Percentiles rank a stretch among this genome's conserved stretches.
Evolutionary conservation across 2,797 vertebrate species (phyloP).

Genomic region (Halcyon smyrnensis): DNA sequence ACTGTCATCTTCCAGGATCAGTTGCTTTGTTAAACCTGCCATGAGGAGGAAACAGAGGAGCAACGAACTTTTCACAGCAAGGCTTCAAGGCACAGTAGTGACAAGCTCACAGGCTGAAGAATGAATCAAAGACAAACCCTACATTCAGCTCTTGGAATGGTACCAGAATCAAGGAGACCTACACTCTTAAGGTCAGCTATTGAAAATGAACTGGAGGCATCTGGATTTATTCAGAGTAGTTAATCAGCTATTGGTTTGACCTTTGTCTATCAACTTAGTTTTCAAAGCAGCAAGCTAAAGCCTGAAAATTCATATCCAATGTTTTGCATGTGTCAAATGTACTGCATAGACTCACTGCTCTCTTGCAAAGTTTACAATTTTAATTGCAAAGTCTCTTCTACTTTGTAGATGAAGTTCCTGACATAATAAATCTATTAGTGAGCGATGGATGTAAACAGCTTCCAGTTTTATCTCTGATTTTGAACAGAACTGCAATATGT

Average conservation of each 20-base stretch:
- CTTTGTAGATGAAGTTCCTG: not conserved
- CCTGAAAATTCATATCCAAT: not conserved
- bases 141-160: not conserved
- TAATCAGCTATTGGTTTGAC: not conserved
- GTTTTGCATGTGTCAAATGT: conserved; percentile 10
- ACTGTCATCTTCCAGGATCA: not conserved
- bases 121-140: conserved; percentile 48
- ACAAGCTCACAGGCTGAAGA: conserved; percentile 19
- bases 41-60: not conserved
- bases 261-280: not conserved
- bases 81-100: not conserved
- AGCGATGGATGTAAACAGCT: not conserved
- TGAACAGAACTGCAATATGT: not conserved
- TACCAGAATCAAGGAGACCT: not conserved
- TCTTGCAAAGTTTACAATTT: conserved; percentile 4
- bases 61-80: not conserved
- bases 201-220: conserved; percentile 27
- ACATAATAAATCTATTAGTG: not conserved
- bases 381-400: conserved; percentile 13
- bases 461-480: not conserved
- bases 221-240: not conserved
- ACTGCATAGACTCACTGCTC: not conserved
- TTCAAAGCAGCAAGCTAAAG: not conserved
- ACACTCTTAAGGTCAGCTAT: conserved; percentile 38
- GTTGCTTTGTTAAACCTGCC: not conserved